Evolutionary conservation across 1,140 invertebrate species (phyloP), one percentile per base, ranked within the genome.

Genomic region (Pseudomyrmex concolor): DNA sequence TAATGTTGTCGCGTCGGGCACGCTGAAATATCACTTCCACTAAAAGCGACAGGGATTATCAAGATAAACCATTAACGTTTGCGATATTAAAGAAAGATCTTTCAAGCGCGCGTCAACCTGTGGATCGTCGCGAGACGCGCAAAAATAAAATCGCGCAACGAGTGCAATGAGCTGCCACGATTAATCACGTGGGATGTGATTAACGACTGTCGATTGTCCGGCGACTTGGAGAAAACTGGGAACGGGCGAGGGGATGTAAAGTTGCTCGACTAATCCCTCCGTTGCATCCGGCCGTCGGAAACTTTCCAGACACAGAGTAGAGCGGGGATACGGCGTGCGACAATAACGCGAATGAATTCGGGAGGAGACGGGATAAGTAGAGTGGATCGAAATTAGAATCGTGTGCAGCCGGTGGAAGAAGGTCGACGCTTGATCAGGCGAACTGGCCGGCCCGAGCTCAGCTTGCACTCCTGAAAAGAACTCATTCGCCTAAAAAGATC

Each of bases 361-460:
- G 66, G 54, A 70, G 54, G 76, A 80, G 76, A 80, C 51, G 66
- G 66, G n/a, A 70, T 78, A 80, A 80, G 64, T 80, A 80, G 76
- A 80, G 66, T 71, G 66, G 66, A 80, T 80, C 76, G 76, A 80
- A 80, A 80, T 80, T 80, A 80, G 76, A 80, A 80, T 70, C 45
- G 76, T 80, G 76, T 80, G 76, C 76, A 80, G 76, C 22, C 54
- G 48, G 76, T 59, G 76, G 76, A 80, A 80, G 66, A 80, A 54
- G 64, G 54, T 71, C 54, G 76, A 51, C 51, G 76, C 43, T 70
- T 71, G 76, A 80, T 80, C 76, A 71, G 76, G n/a, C 74, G 59
- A 15, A 45, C 70, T 48, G 70, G 57, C 71, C 34, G 19, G 19
- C 63, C 25, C 10, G 1, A 55, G 17, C 51, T 54, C 54, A 22